Percentiles rank a stretch among this genome's conserved stretches.
These are phyloP conservation scores for Bombus pyrosoma DNA, from an alignment of 1,140 invertebrate genomes.

Conservation along the genomic window DNA sequence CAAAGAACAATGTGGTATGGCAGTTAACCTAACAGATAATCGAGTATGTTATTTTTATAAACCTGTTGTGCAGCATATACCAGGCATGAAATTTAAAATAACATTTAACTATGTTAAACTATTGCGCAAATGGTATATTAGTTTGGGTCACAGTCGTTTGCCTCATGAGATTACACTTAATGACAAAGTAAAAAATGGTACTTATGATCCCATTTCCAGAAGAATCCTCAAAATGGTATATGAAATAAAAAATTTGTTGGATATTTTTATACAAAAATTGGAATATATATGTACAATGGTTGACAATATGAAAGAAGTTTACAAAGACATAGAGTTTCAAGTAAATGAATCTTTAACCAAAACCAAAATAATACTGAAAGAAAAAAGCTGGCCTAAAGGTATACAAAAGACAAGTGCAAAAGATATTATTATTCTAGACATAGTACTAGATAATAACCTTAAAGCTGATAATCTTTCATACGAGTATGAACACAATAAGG, in stretches of 20 bases:
- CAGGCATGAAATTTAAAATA: slow-evolving; percentile 42
- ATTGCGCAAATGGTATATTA: slow-evolving; percentile 51
- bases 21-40: background rate
- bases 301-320: slow-evolving; percentile 3
- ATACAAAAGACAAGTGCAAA: background rate
- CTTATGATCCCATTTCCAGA: slow-evolving; percentile 3
- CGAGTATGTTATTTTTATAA: slow-evolving; percentile 42
- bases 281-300: background rate
- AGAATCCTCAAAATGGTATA: slow-evolving; percentile 4
- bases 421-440: slow-evolving; percentile 25
- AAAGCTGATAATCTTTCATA: slow-evolving; percentile 4
- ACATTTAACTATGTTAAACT: slow-evolving; percentile 27
- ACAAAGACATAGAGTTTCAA: slow-evolving; percentile 35
- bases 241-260: slow-evolving; percentile 1
- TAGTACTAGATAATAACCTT: slow-evolving; percentile 25
- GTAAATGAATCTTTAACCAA: background rate
- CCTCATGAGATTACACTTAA: slow-evolving; percentile 27
- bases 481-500: background rate
- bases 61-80: background rate
- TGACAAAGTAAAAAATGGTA: slow-evolving; percentile 13
- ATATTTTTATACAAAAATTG: slow-evolving; percentile 10
- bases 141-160: slow-evolving; percentile 17
- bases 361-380: slow-evolving; percentile 23
- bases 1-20: slow-evolving; percentile 19
- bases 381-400: slow-evolving; percentile 37